A percentile compares a stretch with the other conserved stretches of the same genome.
These are phyloP conservation scores for Tribolium castaneum DNA, from an alignment of 1,140 invertebrate species.

Conservation along the genomic window DNA sequence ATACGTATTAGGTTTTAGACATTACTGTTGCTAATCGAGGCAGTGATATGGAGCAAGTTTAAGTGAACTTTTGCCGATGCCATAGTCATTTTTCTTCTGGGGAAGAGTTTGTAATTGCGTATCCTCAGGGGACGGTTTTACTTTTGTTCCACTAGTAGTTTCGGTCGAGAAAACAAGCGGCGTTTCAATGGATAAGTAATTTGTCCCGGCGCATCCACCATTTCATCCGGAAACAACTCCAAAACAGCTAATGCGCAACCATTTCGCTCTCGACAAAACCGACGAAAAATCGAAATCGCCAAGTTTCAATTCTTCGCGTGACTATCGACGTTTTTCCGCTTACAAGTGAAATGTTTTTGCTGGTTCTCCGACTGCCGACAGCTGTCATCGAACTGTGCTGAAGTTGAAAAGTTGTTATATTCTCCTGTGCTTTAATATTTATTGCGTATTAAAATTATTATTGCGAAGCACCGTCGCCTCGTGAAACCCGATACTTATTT, in stretches of 20 bases:
- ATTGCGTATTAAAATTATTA: slow-evolving; percentile 32
- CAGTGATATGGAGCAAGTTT: slow-evolving; percentile 2
- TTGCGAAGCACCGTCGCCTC: slow-evolving; percentile 12
- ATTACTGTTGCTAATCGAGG: neutral
- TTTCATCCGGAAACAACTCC: slow-evolving; percentile 1
- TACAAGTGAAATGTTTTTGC: neutral
- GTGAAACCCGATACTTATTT: slow-evolving; percentile 36
- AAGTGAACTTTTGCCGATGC: neutral
- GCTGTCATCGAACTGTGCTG: neutral
- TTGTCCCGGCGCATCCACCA: slow-evolving; percentile 5
- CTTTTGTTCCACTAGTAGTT: slow-evolving; percentile 29
- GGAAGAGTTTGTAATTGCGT: slow-evolving; percentile 5
- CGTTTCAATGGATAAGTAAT: slow-evolving; percentile 14
- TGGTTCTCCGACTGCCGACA: neutral
- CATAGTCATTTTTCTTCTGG: neutral
- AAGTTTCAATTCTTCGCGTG: slow-evolving; percentile 7
- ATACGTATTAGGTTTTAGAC: neutral
- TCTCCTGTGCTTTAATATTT: slow-evolving; percentile 24
- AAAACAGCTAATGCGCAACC: neutral
- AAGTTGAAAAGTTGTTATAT: neutral
- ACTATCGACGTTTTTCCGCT: neutral
- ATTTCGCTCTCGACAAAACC: neutral
- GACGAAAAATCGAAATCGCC: slow-evolving; percentile 3
- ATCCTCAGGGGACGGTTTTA: slow-evolving; percentile 22
- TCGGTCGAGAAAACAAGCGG: neutral